Percentiles rank a stretch among this genome's conserved stretches.
phyloP scores from a whole-genome alignment of 2,797 vertebrate genomes.

The Sebastes diaconus region DNA sequence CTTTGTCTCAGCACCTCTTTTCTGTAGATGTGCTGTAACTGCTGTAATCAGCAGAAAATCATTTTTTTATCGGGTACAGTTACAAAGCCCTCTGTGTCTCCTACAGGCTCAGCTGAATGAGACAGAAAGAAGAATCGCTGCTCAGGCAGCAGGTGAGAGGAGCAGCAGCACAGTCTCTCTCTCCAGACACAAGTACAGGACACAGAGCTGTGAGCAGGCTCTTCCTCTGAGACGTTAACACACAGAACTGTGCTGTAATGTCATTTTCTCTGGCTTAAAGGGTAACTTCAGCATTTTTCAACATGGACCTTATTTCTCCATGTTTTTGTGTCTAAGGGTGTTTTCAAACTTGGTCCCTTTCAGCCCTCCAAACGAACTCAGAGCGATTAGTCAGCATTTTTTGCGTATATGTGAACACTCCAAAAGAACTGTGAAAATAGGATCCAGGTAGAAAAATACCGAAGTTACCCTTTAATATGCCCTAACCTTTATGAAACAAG shows the following conservation, averaged over 20 bases:
- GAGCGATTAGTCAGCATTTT: too few relatives aligned
- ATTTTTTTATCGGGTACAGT: background rate
- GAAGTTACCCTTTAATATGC: background rate
- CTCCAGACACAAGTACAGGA: constrained; percentile 3
- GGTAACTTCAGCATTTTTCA: too few relatives aligned
- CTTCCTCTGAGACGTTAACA: constrained; percentile 7
- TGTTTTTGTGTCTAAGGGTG: background rate
- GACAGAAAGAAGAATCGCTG: constrained; percentile 13
- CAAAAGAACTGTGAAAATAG: accelerated
- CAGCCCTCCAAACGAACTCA: too few relatives aligned
- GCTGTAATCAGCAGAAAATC: constrained; percentile 51
- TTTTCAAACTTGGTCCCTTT: too few relatives aligned
- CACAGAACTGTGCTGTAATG: background rate
- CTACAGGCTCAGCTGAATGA: constrained; percentile 20
- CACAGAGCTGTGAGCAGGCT: constrained; percentile 2
- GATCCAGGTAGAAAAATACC: background rate
- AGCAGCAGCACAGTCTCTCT: background rate
- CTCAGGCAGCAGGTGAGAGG: constrained; percentile 23
- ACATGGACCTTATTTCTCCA: too few relatives aligned
- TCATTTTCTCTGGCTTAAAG: background rate
- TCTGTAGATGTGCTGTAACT: constrained; percentile 6
- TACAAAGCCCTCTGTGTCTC: constrained; percentile 30
- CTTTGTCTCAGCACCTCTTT: constrained; percentile 8
- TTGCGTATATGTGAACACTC: too few relatives aligned
- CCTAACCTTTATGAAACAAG: constrained; percentile 3